Conservation (phyloP, 2,888 invertebrate species). For the Synanthedon andrenaeformis region DNA sequence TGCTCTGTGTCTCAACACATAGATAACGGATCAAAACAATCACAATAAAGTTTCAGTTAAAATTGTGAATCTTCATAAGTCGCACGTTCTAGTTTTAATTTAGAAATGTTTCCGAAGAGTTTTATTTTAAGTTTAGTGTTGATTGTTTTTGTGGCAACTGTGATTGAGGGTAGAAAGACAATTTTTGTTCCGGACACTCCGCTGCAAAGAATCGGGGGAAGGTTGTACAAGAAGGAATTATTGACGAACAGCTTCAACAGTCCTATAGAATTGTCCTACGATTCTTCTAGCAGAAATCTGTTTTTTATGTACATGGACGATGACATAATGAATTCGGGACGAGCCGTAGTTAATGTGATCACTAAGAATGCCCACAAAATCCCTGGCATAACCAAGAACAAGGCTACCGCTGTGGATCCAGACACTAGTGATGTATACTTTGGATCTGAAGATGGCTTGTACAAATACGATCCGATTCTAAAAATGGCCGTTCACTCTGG, state of each 20-base stretch:
- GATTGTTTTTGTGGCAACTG: no score
- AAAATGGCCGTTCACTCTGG: constrained; percentile 41
- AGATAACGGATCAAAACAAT: constrained; percentile 37
- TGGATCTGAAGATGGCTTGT: constrained; percentile 52
- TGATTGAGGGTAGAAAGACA: constrained; percentile 14
- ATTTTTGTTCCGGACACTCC: constrained; percentile 19
- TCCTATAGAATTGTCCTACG: constrained; percentile 50
- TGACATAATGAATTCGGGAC: constrained; percentile 41
- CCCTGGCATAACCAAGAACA: constrained; percentile 42
- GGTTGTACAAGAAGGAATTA: constrained; percentile 45
- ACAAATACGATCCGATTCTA: constrained; percentile 40
- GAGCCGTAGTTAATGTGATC: constrained; percentile 42
- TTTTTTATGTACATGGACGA: constrained; percentile 62
- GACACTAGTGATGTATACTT: constrained; percentile 53
- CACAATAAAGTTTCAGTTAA: constrained; percentile 24
- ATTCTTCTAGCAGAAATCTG: constrained; percentile 47
- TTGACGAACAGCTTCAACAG: constrained; percentile 34
- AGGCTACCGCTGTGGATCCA: constrained; percentile 46
- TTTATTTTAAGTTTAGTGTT: neutral
- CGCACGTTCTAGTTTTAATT: neutral
- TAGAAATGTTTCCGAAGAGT: neutral
- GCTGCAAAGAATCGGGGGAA: constrained; percentile 38
- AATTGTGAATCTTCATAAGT: constrained; percentile 12
- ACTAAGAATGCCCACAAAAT: constrained; percentile 42
- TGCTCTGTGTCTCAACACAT: constrained; percentile 16